Conservation (phyloP, 1,140 invertebrate species). For the Lordiphosa clarofinis region DNA sequence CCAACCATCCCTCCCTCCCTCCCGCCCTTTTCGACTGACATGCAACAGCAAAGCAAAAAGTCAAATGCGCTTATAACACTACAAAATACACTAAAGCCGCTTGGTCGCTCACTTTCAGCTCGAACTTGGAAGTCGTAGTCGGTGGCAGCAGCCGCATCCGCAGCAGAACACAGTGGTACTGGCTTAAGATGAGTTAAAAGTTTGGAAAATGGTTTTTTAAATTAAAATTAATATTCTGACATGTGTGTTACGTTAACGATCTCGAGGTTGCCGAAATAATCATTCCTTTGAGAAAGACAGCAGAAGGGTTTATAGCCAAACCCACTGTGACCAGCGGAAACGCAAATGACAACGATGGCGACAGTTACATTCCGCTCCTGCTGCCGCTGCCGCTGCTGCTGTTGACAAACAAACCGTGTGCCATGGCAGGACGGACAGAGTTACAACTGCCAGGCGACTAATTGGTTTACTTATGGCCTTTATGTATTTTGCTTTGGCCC, state of each 20-base stretch:
- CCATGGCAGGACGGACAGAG: slow-evolving; percentile 17
- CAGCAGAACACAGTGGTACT: not conserved
- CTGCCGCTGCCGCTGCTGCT: slow-evolving; percentile 1
- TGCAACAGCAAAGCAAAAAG: slow-evolving; percentile 34
- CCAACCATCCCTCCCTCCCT: not conserved
- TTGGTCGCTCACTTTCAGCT: slow-evolving; percentile 16
- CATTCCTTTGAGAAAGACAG: too few relatives aligned
- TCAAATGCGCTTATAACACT: slow-evolving; percentile 67
- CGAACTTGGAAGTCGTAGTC: slow-evolving; percentile 6
- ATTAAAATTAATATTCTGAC: too few relatives aligned
- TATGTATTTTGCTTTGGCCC: slow-evolving; percentile 18
- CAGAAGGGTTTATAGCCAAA: too few relatives aligned
- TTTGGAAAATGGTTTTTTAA: too few relatives aligned
- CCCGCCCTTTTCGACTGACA: not conserved
- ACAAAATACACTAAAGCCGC: slow-evolving; percentile 30
- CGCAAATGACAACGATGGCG: slow-evolving; percentile 19
- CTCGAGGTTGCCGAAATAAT: too few relatives aligned
- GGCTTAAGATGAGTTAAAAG: too few relatives aligned
- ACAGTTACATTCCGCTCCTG: slow-evolving; percentile 10
- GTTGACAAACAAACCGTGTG: slow-evolving; percentile 9
- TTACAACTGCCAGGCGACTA: slow-evolving; percentile 37
- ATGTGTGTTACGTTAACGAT: too few relatives aligned
- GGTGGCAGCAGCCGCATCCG: not conserved
- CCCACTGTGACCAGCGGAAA: not conserved
- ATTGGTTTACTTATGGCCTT: slow-evolving; percentile 62